These are phyloP conservation scores for Protobothrops mucrosquamatus DNA, from an alignment of 2,113 vertebrate species.

Conservation along the genomic window DNA sequence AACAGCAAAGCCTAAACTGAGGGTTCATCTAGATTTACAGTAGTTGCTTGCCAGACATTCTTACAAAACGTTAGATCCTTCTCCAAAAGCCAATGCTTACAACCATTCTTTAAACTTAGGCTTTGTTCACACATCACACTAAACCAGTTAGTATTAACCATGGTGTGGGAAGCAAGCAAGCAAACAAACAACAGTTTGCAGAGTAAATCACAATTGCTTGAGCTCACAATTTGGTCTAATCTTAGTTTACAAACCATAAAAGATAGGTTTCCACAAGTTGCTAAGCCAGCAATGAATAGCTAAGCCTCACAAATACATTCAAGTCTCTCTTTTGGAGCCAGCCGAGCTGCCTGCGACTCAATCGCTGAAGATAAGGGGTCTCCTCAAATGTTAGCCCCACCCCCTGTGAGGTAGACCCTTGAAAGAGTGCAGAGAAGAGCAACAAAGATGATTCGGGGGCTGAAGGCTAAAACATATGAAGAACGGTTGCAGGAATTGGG, in stretches of 20 bases:
- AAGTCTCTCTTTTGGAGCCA: not conserved
- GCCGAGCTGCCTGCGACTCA: not conserved
- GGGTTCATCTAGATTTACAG: not conserved
- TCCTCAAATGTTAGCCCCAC: too few species aligned
- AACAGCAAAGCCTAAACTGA: not conserved
- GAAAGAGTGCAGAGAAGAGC: not conserved
- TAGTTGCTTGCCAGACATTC: not conserved
- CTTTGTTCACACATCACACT: not conserved
- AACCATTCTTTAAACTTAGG: not conserved
- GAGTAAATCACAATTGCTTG: not conserved
- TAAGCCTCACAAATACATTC: not conserved
- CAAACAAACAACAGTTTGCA: not conserved
- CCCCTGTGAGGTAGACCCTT: not conserved
- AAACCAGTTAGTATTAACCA: not conserved
- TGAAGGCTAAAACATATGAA: too few species aligned
- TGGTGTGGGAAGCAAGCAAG: not conserved
- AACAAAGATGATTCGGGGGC: not conserved
- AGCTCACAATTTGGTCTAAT: not conserved
- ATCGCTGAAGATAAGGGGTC: not conserved
- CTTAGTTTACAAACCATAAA: not conserved
- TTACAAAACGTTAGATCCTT: not conserved
- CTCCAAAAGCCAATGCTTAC: not conserved
- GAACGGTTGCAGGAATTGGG: too few species aligned
- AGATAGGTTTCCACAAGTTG: not conserved
- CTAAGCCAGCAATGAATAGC: not conserved